Base-by-base conservation (phyloP, 2,113 vertebrate genomes). In the Alosa alosa region DNA sequence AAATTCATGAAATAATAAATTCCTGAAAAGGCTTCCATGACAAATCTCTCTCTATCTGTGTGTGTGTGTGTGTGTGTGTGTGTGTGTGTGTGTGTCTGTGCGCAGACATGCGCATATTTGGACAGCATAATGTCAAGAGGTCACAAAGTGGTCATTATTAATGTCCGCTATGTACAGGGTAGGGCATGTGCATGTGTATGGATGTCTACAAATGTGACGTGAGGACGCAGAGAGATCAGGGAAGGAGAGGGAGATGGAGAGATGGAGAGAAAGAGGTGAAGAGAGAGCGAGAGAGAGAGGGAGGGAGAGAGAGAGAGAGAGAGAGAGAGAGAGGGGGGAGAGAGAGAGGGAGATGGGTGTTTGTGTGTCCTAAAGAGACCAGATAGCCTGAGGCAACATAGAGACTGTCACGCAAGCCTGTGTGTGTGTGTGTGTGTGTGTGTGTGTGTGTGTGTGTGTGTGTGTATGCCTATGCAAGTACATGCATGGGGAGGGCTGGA, bases 401-500 rank as follows among this genome's bases (percentile, higher is more conserved):
- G 60, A 86, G 85, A 50, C 86, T 90, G 89, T 90, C 89, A 90
- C 87, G 89, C 87, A 83, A 90, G 82, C 81, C 85, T 87, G 86
- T 84, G 64, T 86, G 82, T 60, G 82, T 85, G 81, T 81, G 15
- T 81, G 46, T 84, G 83, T 81, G 25, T 39, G 84, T 83, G 68
- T 41, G 86, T 60, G 64, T 83, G 82, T 60, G 50, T 83, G 47
- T 83, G 83, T 52, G 84, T 83, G 82, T 86, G 52, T 55, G 52
- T 55, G 15, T 55, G 52, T 55, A 15, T 55, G 52, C 4, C 13
- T 55, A 4, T 55, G 15, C 52, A 17, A 4, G 17, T 55, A 18
- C 52, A 17, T 55, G 15, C 13, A 55, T 55, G 15, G 13, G 52
- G 13, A 18, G 17, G 50, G 50, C 50, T 15, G 50, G 50, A 31